Evolutionary conservation across 2,888 invertebrate species (phyloP).

Genomic region (Erannis defoliaria): DNA sequence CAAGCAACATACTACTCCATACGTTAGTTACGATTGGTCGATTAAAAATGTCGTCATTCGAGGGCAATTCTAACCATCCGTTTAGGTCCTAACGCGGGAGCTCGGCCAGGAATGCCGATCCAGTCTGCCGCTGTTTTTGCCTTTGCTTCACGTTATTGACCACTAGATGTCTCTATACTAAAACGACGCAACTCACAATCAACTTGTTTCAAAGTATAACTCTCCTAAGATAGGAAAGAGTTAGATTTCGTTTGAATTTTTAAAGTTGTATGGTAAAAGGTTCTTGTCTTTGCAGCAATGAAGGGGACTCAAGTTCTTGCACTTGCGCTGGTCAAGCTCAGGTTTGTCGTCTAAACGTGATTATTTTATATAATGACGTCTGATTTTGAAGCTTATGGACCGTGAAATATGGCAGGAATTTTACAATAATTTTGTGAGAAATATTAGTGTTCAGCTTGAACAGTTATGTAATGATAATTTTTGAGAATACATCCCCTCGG

Average conservation of each 20-base stretch:
- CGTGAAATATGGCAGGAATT: conserved; percentile 26
- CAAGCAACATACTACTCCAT: not conserved
- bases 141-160: conserved; percentile 73
- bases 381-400: conserved; percentile 25
- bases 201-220: not conserved
- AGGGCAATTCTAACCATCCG: conserved; percentile 61
- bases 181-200: conserved; percentile 40
- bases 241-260: conserved; percentile 8
- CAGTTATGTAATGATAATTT: conserved; percentile 20
- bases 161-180: conserved; percentile 42
- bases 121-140: conserved; percentile 79
- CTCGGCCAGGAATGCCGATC: conserved; percentile 71
- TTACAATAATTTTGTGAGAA: conserved; percentile 11
- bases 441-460: conserved; percentile 7
- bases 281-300: conserved; percentile 39
- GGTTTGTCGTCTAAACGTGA: conserved; percentile 40
- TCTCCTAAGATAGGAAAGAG: not conserved
- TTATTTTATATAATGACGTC: conserved; percentile 31
- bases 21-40: conserved; percentile 21
- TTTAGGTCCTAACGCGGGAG: conserved; percentile 67
- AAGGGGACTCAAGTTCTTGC: conserved; percentile 45
- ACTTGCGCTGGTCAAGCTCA: conserved; percentile 36
- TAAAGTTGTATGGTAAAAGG: conserved; percentile 19
- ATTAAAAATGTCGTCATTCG: conserved; percentile 37
- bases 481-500: conserved; percentile 22